A percentile compares a stretch with the other conserved stretches of the same genome.
phyloP scores from a whole-genome alignment of 2,113 vertebrate species.

The Balaenoptera acutorostrata region DNA sequence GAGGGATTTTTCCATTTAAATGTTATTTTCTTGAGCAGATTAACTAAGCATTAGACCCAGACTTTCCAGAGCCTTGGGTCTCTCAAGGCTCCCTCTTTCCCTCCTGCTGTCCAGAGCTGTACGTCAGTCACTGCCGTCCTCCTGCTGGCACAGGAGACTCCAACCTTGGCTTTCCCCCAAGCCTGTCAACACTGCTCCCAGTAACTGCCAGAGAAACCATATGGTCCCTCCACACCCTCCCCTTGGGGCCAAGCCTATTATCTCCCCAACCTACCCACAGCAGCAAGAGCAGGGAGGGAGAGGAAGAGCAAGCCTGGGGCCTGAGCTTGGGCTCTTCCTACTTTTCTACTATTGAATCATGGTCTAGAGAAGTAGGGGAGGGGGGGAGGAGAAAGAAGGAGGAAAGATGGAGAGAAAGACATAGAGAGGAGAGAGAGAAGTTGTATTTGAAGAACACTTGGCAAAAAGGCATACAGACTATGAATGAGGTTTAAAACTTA shows the following conservation, averaged over 20 bases:
- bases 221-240: neutral
- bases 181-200: conserved; percentile 30
- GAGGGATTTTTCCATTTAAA: neutral
- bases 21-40: conserved; percentile 1
- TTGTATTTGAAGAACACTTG: conserved; percentile 75
- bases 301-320: neutral
- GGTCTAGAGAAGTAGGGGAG: neutral
- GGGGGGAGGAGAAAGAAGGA: neutral
- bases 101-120: neutral
- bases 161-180: neutral
- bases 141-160: neutral
- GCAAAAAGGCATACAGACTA: conserved; percentile 67
- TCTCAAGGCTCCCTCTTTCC: neutral
- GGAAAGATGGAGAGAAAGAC: too few relatives aligned
- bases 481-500: conserved; percentile 73
- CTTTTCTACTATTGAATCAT: neutral
- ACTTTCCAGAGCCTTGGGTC: neutral
- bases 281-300: neutral
- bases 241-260: neutral
- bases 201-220: neutral
- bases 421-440: neutral
- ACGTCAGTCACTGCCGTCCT: neutral
- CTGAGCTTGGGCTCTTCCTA: neutral
- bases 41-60: neutral
- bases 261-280: neutral